phyloP scores from a whole-genome alignment of 2,113 vertebrate species.

The Elgaria multicarinata region DNA sequence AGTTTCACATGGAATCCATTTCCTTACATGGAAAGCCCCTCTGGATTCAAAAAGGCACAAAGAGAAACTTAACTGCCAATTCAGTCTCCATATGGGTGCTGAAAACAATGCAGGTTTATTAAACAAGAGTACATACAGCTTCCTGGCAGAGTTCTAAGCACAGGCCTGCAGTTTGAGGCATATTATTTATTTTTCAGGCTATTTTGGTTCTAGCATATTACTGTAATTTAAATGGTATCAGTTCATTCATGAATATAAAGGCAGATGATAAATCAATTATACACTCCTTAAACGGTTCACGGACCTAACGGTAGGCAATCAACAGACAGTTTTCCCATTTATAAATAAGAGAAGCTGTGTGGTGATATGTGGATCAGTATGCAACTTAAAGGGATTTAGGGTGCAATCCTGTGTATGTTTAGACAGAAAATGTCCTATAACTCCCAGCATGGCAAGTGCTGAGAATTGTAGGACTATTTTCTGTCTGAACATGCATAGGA shows the following conservation, averaged over 20 bases:
- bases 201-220: background rate
- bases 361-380: background rate
- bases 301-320: background rate
- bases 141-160: background rate
- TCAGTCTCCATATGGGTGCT: no score
- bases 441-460: no score
- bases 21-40: background rate
- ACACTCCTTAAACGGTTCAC: background rate
- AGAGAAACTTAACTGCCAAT: background rate
- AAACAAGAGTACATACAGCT: background rate
- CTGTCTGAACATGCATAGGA: no score
- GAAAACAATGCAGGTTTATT: background rate
- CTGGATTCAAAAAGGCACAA: background rate
- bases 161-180: background rate
- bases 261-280: background rate
- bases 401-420: no score
- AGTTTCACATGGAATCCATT: background rate
- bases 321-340: background rate
- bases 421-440: no score
- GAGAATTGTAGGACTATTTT: no score
- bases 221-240: background rate
- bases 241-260: background rate
- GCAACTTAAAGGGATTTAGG: background rate
- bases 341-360: background rate
- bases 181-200: background rate